phyloP scores from a whole-genome alignment of 1,140 invertebrate genomes.

The Globodera ellingtonae region DNA sequence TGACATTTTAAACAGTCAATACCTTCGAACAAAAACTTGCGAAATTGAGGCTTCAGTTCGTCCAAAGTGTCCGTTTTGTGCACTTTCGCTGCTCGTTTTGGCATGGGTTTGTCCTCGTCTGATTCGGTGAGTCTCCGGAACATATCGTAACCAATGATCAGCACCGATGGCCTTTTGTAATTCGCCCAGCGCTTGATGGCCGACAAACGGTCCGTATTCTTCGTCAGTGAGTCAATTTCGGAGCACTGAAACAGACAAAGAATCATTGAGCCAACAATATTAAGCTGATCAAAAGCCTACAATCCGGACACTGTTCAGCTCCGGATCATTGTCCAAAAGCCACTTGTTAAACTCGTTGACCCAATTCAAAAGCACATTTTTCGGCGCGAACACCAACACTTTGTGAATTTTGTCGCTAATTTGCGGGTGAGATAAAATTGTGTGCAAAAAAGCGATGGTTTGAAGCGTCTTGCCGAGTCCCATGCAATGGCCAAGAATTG shows the following conservation, averaged over 20 bases:
- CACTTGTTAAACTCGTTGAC: slow-evolving; percentile 82
- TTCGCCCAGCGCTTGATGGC: slow-evolving; percentile 78
- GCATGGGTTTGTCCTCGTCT: slow-evolving; percentile 45
- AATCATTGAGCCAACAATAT: neutral
- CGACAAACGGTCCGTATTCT: slow-evolving; percentile 74
- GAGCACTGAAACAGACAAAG: slow-evolving; percentile 32
- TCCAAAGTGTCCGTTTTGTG: slow-evolving; percentile 70
- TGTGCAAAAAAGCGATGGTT: slow-evolving; percentile 85
- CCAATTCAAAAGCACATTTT: slow-evolving; percentile 95
- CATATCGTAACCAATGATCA: slow-evolving; percentile 94
- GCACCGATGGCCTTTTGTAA: slow-evolving; percentile 77
- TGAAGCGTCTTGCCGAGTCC: slow-evolving; percentile 75
- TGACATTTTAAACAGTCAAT: too few species aligned
- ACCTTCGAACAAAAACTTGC: slow-evolving; percentile 77
- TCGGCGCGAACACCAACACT: slow-evolving; percentile 84
- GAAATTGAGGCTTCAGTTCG: slow-evolving; percentile 70
- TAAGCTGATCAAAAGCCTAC: neutral
- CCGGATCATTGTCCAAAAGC: slow-evolving; percentile 50
- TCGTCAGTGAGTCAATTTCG: slow-evolving; percentile 63
- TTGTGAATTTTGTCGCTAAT: slow-evolving; percentile 74
- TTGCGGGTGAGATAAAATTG: slow-evolving; percentile 75
- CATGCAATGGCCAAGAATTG: slow-evolving; percentile 87
- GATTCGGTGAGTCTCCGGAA: slow-evolving; percentile 75
- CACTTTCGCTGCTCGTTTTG: slow-evolving; percentile 24
- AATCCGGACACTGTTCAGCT: slow-evolving; percentile 17